Evolutionary conservation across 2,888 invertebrate species (phyloP).

Genomic region (Orthosia gracilis): DNA sequence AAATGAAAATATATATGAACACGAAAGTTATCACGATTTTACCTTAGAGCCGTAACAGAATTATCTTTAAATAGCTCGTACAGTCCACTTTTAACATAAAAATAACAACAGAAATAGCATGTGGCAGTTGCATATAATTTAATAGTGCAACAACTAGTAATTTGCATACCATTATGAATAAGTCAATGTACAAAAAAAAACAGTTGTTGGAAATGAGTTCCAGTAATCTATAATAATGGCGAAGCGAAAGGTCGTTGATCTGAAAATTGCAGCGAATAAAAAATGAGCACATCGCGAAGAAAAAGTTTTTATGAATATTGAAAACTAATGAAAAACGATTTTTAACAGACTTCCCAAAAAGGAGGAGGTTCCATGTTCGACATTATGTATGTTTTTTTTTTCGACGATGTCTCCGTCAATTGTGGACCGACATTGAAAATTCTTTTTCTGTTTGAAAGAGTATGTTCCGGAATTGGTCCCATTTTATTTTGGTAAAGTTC

Average conservation of each 20-base stretch:
- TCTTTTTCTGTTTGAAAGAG: too few species aligned
- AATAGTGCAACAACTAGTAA: constrained; percentile 14
- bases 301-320: not conserved
- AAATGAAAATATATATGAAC: not conserved
- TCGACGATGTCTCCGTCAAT: too few species aligned
- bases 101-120: constrained; percentile 8
- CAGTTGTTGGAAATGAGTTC: constrained; percentile 40
- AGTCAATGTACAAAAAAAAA: constrained; percentile 41
- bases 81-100: not conserved
- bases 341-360: too few species aligned
- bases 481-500: too few species aligned
- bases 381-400: too few species aligned
- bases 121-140: constrained; percentile 29
- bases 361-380: too few species aligned
- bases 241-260: constrained; percentile 33
- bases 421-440: too few species aligned
- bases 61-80: not conserved
- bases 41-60: not conserved
- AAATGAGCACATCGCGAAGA: not conserved
- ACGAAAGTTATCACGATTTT: not conserved
- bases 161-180: constrained; percentile 32
- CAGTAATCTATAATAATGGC: constrained; percentile 28
- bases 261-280: constrained; percentile 22
- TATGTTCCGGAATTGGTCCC: too few species aligned
- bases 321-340: not conserved